Conservation (phyloP, 2,888 invertebrate species). For the Neoaliturus tenellus region DNA sequence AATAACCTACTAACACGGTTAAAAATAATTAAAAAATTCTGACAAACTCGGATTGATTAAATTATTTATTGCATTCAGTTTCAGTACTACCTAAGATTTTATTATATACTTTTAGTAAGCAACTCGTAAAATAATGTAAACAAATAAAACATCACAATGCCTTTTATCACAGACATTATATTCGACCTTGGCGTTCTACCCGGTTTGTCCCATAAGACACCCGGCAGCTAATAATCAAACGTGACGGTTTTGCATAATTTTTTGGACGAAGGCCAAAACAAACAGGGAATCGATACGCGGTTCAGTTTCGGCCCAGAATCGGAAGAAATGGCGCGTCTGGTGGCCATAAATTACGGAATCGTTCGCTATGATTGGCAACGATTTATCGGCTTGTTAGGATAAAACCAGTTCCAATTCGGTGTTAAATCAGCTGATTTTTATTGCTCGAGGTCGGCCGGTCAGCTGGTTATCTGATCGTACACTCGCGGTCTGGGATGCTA, state of each 20-base stretch:
- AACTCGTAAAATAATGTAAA: too few relatives aligned
- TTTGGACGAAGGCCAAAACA: neutral
- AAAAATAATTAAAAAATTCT: too few relatives aligned
- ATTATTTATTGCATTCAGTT: too few relatives aligned
- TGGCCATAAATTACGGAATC: neutral
- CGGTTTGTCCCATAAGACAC: neutral
- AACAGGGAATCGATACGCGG: neutral
- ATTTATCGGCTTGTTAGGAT: neutral
- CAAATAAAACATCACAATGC: too few relatives aligned
- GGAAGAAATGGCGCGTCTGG: slow-evolving; percentile 1
- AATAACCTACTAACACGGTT: too few relatives aligned
- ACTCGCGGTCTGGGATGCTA: neutral
- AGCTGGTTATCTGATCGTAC: neutral
- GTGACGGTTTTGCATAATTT: neutral
- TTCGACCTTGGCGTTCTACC: neutral
- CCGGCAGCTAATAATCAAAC: neutral
- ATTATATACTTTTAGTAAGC: too few relatives aligned
- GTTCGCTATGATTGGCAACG: slow-evolving; percentile 15
- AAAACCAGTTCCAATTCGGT: slow-evolving; percentile 27
- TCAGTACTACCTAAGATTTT: too few relatives aligned
- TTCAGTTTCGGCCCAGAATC: neutral
- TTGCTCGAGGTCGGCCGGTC: neutral
- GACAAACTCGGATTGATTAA: too few relatives aligned
- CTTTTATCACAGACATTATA: neutral
- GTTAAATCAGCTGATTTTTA: slow-evolving; percentile 5